A percentile compares a stretch with the other conserved stretches of the same genome.
Conservation (phyloP, 1,140 invertebrate genomes). For the Palaemon carinicauda region DNA sequence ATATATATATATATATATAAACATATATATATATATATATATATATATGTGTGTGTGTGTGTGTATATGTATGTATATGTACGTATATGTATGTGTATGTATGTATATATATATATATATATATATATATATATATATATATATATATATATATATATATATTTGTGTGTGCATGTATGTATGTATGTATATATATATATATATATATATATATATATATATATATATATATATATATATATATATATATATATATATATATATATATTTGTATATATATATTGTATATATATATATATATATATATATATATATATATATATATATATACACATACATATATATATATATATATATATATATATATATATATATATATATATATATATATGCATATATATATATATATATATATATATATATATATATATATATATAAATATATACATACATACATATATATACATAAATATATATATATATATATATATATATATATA, state of each 20-base stretch:
- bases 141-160: no score
- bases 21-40: constrained; percentile 7
- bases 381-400: not conserved
- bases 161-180: constrained; percentile 2
- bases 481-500: not conserved
- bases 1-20: constrained; percentile 13
- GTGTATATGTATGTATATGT: not conserved
- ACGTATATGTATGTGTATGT: constrained; percentile 8
- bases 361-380: constrained; percentile 12
- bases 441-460: no score
- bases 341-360: not conserved
- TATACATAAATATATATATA: no score
- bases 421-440: not conserved
- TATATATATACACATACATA: not conserved
- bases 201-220: not conserved
- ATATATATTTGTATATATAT: not conserved
- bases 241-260: no score
- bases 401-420: not conserved
- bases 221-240: no score
- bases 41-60: not conserved
- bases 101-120: not conserved
- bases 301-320: not conserved
- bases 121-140: no score
- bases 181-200: constrained; percentile 13
- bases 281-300: not conserved